phyloP scores from a whole-genome alignment of 2,113 vertebrate genomes.

The Daubentonia madagascariensis region DNA sequence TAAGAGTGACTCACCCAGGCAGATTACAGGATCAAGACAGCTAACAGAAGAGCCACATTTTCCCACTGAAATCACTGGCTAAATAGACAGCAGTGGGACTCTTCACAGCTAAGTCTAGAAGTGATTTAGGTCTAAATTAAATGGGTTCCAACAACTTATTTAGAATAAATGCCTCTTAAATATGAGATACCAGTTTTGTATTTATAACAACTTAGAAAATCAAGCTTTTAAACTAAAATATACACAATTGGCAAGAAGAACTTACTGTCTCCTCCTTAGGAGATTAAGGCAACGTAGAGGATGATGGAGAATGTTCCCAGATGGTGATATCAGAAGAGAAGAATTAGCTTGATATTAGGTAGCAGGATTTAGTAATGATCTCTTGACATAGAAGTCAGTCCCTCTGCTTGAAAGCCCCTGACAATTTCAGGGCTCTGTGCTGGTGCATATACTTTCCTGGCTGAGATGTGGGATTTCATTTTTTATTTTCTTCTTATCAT shows the following conservation, averaged over 20 bases:
- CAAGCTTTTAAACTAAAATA: not conserved
- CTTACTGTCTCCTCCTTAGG: not conserved
- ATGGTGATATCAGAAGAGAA: not conserved
- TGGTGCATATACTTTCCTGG: not conserved
- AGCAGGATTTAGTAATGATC: not conserved
- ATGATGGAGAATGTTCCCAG: not conserved
- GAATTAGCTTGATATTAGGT: not conserved
- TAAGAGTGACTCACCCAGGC: not conserved
- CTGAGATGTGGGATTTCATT: not conserved
- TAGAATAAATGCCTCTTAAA: not conserved
- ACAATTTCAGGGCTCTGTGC: not conserved
- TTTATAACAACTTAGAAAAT: not conserved
- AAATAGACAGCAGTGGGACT: not conserved
- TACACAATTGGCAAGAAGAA: not conserved
- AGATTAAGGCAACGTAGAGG: not conserved
- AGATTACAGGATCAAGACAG: constrained; percentile 32
- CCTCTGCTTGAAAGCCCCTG: not conserved
- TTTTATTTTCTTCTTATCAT: too few species aligned
- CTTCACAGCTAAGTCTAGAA: not conserved
- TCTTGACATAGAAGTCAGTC: not conserved
- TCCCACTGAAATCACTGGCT: not conserved
- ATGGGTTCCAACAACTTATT: not conserved
- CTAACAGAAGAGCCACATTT: not conserved
- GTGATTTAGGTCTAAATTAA: not conserved
- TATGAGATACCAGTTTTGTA: not conserved